Evolutionary conservation across 2,888 invertebrate species (phyloP).

Genomic region (Tortricodes alternella): DNA sequence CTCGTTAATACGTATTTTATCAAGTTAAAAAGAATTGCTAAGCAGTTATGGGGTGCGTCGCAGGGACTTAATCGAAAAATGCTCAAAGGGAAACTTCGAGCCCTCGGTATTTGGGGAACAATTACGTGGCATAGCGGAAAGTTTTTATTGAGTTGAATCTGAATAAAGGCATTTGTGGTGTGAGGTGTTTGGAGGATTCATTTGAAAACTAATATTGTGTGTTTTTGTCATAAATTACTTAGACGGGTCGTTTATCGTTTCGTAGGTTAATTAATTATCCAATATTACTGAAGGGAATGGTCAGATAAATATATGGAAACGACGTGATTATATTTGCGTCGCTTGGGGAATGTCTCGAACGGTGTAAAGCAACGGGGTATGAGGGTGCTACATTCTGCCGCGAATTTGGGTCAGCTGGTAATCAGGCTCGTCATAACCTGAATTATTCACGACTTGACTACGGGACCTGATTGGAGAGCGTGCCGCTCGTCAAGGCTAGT

Average conservation of each 20-base stretch:
- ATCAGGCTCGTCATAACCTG: constrained; percentile 61
- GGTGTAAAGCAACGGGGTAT: constrained; percentile 29
- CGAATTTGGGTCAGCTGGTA: constrained; percentile 59
- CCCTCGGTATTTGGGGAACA: constrained; percentile 45
- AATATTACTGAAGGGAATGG: background rate
- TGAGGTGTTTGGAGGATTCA: background rate
- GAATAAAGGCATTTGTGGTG: constrained; percentile 22
- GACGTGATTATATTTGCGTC: constrained; percentile 22
- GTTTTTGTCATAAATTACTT: background rate
- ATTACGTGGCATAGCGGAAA: constrained; percentile 39
- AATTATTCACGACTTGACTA: constrained; percentile 53
- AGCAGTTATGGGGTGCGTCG: constrained; percentile 41
- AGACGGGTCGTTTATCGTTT: background rate
- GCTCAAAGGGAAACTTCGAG: constrained; percentile 48
- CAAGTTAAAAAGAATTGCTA: constrained; percentile 46
- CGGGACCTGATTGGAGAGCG: constrained; percentile 49
- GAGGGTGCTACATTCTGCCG: constrained; percentile 45
- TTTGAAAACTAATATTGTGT: background rate
- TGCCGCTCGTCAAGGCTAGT: constrained; percentile 19
- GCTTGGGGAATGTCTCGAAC: constrained; percentile 20
- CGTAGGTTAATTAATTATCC: background rate
- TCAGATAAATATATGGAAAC: constrained; percentile 26
- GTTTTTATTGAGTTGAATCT: constrained; percentile 27
- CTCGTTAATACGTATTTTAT: constrained; percentile 32
- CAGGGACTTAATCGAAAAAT: constrained; percentile 52